Percentiles rank a stretch among this genome's conserved stretches.
phyloP scores from a whole-genome alignment of 37 sponge, comb jelly and placozoan genomes.

The Dysidea cf. avara region DNA sequence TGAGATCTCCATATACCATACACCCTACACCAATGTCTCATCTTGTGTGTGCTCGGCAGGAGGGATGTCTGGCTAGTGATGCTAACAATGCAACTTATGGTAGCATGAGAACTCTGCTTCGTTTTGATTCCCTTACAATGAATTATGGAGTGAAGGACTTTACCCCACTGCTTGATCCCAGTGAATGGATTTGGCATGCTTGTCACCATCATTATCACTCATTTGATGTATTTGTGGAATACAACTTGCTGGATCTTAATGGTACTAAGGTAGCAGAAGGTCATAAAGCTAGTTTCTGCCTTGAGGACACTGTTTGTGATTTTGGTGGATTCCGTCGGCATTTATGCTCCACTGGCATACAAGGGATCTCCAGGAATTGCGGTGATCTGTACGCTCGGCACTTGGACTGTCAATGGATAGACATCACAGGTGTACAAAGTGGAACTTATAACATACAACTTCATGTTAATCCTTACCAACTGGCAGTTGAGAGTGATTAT shows the following conservation, averaged over 20 bases:
- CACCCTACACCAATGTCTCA: no score
- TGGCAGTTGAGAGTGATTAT: slow-evolving; percentile 41
- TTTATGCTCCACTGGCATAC: slow-evolving; percentile 11
- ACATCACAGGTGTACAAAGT: neutral
- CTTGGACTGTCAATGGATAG: no score
- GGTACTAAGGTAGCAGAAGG: slow-evolving; percentile 46
- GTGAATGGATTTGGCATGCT: slow-evolving; percentile 57
- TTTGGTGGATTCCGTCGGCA: neutral
- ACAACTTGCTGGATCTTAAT: slow-evolving; percentile 28
- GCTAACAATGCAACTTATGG: no score
- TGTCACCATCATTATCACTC: slow-evolving; percentile 81
- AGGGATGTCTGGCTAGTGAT: no score
- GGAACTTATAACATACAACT: slow-evolving; percentile 32
- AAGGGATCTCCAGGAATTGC: slow-evolving; percentile 72
- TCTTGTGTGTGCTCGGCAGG: no score
- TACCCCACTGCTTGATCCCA: slow-evolving; percentile 5
- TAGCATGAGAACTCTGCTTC: slow-evolving; percentile 42
- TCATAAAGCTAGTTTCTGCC: slow-evolving; percentile 77
- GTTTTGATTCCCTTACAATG: slow-evolving; percentile 48
- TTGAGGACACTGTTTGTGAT: slow-evolving; percentile 57
- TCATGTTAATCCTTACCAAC: slow-evolving; percentile 30
- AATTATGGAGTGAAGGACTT: slow-evolving; percentile 59
- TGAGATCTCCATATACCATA: no score
- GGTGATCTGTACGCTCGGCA: slow-evolving; percentile 52
- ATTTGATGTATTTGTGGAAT: slow-evolving; percentile 44